Percentiles rank a stretch among this genome's conserved stretches.
Conservation (phyloP, 2,888 invertebrate species). For the Leucoma salicis region DNA sequence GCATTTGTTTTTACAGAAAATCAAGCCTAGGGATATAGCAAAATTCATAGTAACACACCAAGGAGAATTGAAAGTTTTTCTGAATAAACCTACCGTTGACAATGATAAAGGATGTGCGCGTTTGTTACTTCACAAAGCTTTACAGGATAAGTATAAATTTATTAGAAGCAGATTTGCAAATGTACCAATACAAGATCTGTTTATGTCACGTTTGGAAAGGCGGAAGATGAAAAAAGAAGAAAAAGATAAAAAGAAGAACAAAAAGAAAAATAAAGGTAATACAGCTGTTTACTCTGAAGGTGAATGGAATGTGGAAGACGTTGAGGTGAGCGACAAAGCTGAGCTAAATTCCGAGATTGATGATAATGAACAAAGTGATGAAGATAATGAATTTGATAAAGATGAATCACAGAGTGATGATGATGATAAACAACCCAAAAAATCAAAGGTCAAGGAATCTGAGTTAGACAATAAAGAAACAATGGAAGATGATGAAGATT, state of each 20-base stretch:
- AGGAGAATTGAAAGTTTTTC: conserved; percentile 54
- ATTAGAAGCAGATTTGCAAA: conserved; percentile 60
- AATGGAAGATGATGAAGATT: not conserved
- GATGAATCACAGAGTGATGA: not conserved
- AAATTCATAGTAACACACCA: conserved; percentile 66
- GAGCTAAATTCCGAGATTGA: conserved; percentile 15
- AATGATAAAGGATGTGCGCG: conserved; percentile 68
- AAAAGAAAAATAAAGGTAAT: conserved; percentile 45
- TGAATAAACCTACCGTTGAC: conserved; percentile 64
- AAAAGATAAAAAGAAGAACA: conserved; percentile 58
- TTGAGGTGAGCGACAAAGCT: conserved; percentile 22
- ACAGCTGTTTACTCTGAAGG: conserved; percentile 51
- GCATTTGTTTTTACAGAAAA: conserved; percentile 56
- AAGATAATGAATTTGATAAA: conserved; percentile 18
- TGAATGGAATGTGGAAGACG: conserved; percentile 58
- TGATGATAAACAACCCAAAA: too few relatives aligned
- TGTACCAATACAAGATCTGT: conserved; percentile 65
- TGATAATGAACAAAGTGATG: conserved; percentile 18
- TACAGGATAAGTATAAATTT: conserved; percentile 64
- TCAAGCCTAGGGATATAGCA: conserved; percentile 68
- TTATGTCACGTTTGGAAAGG: conserved; percentile 71
- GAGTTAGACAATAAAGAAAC: not conserved
- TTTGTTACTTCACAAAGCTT: conserved; percentile 61
- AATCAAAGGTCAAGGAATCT: not conserved
- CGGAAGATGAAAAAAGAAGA: conserved; percentile 66